Conservation (phyloP, 2,113 vertebrate genomes). For the Saccopteryx leptura region DNA sequence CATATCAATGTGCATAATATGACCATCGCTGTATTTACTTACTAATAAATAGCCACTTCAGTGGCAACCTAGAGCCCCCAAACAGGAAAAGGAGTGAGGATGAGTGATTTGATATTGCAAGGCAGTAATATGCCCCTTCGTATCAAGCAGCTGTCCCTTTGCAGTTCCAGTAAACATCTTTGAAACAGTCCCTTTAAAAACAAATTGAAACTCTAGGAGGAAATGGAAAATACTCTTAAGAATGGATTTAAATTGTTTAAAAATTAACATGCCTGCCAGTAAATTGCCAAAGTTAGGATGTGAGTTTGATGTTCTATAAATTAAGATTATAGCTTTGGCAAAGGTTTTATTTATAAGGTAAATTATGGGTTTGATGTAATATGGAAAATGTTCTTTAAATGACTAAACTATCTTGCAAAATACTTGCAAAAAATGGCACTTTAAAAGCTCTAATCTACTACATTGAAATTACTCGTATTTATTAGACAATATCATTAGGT, state of each 20-base stretch:
- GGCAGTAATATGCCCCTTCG: constrained; percentile 59
- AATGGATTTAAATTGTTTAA: constrained; percentile 76
- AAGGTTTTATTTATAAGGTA: constrained; percentile 77
- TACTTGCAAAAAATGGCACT: constrained; percentile 73
- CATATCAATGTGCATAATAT: constrained; percentile 77
- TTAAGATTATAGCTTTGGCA: constrained; percentile 69
- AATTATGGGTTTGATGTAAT: constrained; percentile 70
- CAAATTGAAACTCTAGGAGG: constrained; percentile 49
- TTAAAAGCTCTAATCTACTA: constrained; percentile 61
- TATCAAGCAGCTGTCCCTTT: constrained; percentile 74
- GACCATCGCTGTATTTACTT: constrained; percentile 82
- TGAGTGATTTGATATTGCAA: constrained; percentile 58
- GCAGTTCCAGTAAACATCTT: constrained; percentile 67
- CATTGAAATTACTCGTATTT: constrained; percentile 68
- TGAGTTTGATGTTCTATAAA: constrained; percentile 66
- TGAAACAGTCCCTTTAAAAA: constrained; percentile 68
- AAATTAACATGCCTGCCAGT: constrained; percentile 73
- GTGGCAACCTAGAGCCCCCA: constrained; percentile 70
- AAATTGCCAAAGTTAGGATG: constrained; percentile 69
- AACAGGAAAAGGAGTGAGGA: constrained; percentile 66
- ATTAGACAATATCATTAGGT: constrained; percentile 67
- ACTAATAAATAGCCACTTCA: constrained; percentile 80
- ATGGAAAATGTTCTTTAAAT: constrained; percentile 76
- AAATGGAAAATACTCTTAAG: constrained; percentile 69
- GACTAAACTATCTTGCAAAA: constrained; percentile 58